Evolutionary conservation across 2,113 vertebrate species (phyloP).

Genomic region (Coryphaenoides rupestris): DNA sequence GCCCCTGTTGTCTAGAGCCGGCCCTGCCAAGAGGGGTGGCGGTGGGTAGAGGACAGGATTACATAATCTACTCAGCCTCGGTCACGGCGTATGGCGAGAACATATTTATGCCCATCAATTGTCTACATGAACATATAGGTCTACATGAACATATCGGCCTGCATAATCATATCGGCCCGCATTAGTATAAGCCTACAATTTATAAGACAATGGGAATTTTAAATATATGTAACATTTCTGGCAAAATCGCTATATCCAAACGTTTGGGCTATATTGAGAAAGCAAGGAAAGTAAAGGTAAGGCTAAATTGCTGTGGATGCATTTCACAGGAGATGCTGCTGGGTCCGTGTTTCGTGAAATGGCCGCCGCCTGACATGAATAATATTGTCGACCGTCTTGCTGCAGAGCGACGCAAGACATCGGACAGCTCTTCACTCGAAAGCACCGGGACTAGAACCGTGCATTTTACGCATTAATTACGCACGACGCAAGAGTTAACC

Average conservation of each 20-base stretch:
- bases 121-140: neutral
- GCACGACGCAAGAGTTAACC: conserved; percentile 21
- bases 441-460: neutral
- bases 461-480: conserved; percentile 29
- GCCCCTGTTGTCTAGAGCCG: too few species aligned
- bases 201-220: conserved; percentile 5
- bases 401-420: neutral
- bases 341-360: conserved; percentile 45
- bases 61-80: conserved; percentile 57
- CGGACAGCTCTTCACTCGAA: neutral
- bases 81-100: neutral
- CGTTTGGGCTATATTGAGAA: neutral
- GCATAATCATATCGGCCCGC: neutral
- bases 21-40: conserved; percentile 21
- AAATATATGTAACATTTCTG: conserved; percentile 5
- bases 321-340: conserved; percentile 23
- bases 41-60: conserved; percentile 60
- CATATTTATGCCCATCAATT: neutral
- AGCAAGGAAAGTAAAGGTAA: conserved; percentile 12
- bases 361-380: conserved; percentile 48
- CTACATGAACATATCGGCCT: neutral
- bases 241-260: neutral
- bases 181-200: neutral
- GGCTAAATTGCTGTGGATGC: conserved; percentile 30
- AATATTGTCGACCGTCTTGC: conserved; percentile 5